phyloP scores from a whole-genome alignment of 2,888 invertebrate genomes.

The Drosophila ustulata region DNA sequence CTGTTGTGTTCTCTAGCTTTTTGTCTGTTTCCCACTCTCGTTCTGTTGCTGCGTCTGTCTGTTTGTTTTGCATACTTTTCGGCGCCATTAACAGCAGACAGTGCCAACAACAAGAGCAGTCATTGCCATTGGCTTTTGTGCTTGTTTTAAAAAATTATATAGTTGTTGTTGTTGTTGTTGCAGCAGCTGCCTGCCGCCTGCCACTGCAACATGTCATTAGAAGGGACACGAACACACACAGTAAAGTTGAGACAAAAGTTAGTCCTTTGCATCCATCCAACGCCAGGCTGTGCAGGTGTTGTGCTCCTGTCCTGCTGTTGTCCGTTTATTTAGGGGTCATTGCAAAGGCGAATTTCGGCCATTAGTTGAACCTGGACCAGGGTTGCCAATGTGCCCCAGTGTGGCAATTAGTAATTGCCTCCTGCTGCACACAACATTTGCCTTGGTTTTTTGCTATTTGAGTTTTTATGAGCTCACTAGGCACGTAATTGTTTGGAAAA shows the following conservation, averaged over 20 bases:
- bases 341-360: slow-evolving; percentile 59
- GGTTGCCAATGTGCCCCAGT: slow-evolving; percentile 29
- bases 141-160: slow-evolving; percentile 60
- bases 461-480: slow-evolving; percentile 60
- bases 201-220: slow-evolving; percentile 71
- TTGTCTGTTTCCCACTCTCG: slow-evolving; percentile 14
- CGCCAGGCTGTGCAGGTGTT: slow-evolving; percentile 55
- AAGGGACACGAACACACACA: slow-evolving; percentile 43
- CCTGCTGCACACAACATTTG: slow-evolving; percentile 1
- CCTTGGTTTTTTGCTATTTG: slow-evolving; percentile 47
- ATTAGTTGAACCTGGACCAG: slow-evolving; percentile 48
- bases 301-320: slow-evolving; percentile 27
- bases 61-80: slow-evolving; percentile 62
- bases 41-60: slow-evolving; percentile 7
- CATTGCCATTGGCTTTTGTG: slow-evolving; percentile 38
- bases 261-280: slow-evolving; percentile 51
- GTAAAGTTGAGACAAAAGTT: slow-evolving; percentile 58
- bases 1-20: slow-evolving; percentile 10
- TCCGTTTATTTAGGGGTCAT: slow-evolving; percentile 66
- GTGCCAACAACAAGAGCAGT: slow-evolving; percentile 26
- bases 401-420: slow-evolving; percentile 62
- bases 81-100: slow-evolving; percentile 65
- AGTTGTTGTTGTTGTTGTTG: slow-evolving; percentile 36
- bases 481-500: slow-evolving; percentile 66
- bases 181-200: slow-evolving; percentile 31